Conservation (phyloP, 2,113 vertebrate species). For the Pseudorasbora parva region DNA sequence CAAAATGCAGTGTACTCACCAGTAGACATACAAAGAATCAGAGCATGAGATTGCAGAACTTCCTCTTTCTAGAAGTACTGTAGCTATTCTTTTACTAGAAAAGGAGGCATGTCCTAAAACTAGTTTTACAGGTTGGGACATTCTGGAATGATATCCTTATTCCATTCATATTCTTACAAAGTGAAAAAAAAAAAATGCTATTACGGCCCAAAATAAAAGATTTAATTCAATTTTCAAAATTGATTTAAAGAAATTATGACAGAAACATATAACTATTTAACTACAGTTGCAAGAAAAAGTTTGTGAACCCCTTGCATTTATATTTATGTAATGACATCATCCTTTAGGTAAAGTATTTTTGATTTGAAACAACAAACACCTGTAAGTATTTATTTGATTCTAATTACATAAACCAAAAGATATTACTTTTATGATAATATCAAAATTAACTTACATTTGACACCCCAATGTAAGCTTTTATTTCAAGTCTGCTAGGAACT, state of each 20-base stretch:
- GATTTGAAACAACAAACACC: not conserved
- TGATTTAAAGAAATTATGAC: not conserved
- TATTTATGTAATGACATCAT: no score
- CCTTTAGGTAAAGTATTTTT: not conserved
- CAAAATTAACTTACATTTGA: not conserved
- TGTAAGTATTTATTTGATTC: not conserved
- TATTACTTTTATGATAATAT: not conserved
- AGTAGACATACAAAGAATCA: not conserved
- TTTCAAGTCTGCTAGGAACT: not conserved
- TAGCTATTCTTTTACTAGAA: not conserved
- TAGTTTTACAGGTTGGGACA: not conserved
- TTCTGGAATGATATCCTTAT: not conserved
- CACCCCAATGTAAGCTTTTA: not conserved
- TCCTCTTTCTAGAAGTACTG: constrained; percentile 19
- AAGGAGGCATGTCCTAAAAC: not conserved
- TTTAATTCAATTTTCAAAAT: no score
- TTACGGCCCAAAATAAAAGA: not conserved
- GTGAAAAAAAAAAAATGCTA: not conserved
- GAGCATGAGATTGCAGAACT: not conserved
- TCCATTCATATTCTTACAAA: not conserved
- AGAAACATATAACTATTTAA: not conserved
- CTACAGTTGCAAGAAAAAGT: no score
- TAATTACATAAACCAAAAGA: not conserved
- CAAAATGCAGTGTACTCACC: not conserved
- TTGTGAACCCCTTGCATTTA: no score